A percentile compares a stretch with the other conserved stretches of the same genome.
These are phyloP conservation scores for Chrysoperla carnea DNA, from an alignment of 1,140 invertebrate species.

Conservation along the genomic window DNA sequence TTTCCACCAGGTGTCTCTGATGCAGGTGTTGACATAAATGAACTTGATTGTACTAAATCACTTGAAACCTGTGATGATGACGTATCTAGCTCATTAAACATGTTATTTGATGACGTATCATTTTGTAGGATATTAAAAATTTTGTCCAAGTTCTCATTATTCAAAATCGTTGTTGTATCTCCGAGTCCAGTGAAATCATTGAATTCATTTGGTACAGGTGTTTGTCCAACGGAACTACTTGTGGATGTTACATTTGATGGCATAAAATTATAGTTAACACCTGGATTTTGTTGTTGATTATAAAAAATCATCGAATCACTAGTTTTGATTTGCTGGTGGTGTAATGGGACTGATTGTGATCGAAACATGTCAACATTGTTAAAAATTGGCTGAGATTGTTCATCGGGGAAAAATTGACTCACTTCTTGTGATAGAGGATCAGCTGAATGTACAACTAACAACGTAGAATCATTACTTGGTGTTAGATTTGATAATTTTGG, in stretches of 20 bases:
- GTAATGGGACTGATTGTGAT: constrained; percentile 59
- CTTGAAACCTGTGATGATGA: constrained; percentile 2
- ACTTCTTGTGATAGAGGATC: constrained; percentile 30
- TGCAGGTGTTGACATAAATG: no score
- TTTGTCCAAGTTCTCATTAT: constrained; percentile 28
- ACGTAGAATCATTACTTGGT: constrained; percentile 17
- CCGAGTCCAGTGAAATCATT: constrained; percentile 41
- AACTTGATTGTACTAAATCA: not conserved
- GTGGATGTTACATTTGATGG: constrained; percentile 9
- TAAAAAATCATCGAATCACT: constrained; percentile 17
- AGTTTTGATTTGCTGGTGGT: constrained; percentile 28
- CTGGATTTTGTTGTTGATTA: not conserved
- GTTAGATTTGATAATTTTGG: not conserved
- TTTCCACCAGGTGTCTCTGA: no score
- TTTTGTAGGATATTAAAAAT: constrained; percentile 28
- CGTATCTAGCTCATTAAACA: not conserved
- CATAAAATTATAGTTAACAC: constrained; percentile 5
- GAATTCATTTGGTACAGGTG: constrained; percentile 49
- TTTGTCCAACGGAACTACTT: constrained; percentile 40
- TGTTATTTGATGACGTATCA: not conserved
- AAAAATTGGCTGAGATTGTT: constrained; percentile 16
- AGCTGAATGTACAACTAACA: constrained; percentile 18
- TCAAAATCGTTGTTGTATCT: constrained; percentile 28
- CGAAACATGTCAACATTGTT: constrained; percentile 25
- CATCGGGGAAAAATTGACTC: constrained; percentile 30